Base-by-base conservation (phyloP, 1,140 invertebrate species). In the Popillia japonica region DNA sequence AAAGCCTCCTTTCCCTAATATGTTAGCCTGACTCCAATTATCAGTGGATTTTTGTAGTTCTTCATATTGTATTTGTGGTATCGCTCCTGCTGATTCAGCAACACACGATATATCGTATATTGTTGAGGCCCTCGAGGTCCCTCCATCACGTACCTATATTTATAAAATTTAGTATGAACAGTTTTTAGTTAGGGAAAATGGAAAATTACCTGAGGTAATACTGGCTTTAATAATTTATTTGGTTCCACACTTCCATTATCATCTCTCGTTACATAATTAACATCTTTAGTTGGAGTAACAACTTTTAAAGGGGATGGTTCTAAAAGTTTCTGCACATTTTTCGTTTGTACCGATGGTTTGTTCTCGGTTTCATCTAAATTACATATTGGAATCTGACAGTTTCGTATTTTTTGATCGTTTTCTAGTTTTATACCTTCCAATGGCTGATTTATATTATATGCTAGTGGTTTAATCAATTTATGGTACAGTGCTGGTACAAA, bases 1-100 rank as follows among this genome's bases (percentile, higher is more conserved):
- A 88, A 98, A 98, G 2, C 96, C 96, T 61, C 98, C 98, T 86
- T 90, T 92, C 0, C 97, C 97, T 1, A 98, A 87, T 76, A 97
- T 90, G 81, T 93, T 92, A 2, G 85, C 84, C 2, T 88, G 86
- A 82, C 90, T 90, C 94, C 96, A 99, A 79, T 92, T 89, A 79
- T 93, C 88, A 0, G 97, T 99, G 0, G 96, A 95, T 64, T 84
- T 83, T 61, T 89, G 86, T n/a, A 99, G 87, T 83, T 98, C 96
- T 2, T 91, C 86, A 84, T 96, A 96, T 0, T 90, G 88, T 40
- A 97, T 92, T 79, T 90, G 87, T 0, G 93, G 92, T 75, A 92
- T 89, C 7, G 89, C 88, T n/a, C 91, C 89, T 40, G 90, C 90
- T 17, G 87, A 84, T 77, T 87, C 82, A 0, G 80, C 79, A 17